These are phyloP conservation scores for Entomobrya proxima DNA, from an alignment of 2,888 invertebrate species.

Conservation along the genomic window DNA sequence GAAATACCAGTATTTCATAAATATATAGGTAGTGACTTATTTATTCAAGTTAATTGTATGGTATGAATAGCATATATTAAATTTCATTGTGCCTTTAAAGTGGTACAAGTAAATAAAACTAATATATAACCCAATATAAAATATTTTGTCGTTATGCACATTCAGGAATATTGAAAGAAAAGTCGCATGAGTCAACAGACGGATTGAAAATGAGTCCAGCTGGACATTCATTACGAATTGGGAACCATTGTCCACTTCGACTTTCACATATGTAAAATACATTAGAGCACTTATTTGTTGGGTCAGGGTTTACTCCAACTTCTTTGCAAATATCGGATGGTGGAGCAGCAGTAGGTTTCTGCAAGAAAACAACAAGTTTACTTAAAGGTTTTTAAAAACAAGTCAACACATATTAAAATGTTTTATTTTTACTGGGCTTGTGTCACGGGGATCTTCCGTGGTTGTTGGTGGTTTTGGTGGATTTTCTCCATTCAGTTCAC, in stretches of 20 bases:
- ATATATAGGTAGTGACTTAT: no score
- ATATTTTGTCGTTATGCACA: no score
- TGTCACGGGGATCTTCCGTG: neutral
- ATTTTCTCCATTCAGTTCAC: neutral
- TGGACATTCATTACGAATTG: conserved; percentile 43
- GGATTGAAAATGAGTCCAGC: conserved; percentile 68
- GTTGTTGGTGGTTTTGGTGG: neutral
- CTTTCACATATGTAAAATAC: conserved; percentile 63
- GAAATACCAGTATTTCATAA: no score
- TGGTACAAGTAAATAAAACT: no score
- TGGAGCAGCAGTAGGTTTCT: neutral
- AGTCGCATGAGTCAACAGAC: conserved; percentile 44
- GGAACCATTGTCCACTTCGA: conserved; percentile 37
- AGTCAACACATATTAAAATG: no score
- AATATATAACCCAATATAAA: no score
- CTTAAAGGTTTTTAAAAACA: no score
- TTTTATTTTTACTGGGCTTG: no score
- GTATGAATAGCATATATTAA: no score
- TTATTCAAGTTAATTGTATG: no score
- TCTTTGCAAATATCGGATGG: conserved; percentile 49
- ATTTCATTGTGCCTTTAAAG: no score
- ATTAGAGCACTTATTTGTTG: conserved; percentile 53
- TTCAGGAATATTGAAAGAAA: conserved; percentile 59
- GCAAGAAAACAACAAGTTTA: no score
- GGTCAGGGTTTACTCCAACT: conserved; percentile 68